Conservation (phyloP, 2,113 vertebrate genomes). For the Thomomys bottae region DNA sequence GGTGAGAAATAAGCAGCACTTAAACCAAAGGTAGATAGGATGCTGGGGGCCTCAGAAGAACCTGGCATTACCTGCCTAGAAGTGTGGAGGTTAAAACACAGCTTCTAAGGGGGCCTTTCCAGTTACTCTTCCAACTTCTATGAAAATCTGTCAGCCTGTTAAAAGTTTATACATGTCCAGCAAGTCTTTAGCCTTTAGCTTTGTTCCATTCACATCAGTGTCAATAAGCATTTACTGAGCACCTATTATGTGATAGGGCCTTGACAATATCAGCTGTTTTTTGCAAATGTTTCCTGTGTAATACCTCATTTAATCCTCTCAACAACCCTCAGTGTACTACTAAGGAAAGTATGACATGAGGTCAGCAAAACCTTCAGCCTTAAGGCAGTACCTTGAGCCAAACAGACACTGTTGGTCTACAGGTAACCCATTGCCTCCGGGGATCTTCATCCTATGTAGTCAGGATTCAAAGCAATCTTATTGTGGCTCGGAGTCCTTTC, state of each 20-base stretch:
- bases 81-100: background rate
- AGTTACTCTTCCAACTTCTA: background rate
- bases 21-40: background rate
- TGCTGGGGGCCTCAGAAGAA: background rate
- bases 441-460: background rate
- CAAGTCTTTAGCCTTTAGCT: background rate
- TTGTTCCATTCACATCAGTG: conserved; percentile 21
- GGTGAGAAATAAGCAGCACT: background rate
- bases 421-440: background rate
- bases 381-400: background rate
- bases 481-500: background rate
- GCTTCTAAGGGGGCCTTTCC: background rate
- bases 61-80: background rate
- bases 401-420: background rate
- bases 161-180: background rate
- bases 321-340: background rate
- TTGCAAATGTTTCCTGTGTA: background rate
- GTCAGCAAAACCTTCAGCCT: background rate
- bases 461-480: background rate
- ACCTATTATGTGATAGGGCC: background rate
- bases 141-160: background rate
- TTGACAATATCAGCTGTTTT: background rate
- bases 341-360: background rate
- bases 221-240: background rate
- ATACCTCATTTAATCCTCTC: background rate